A percentile compares a stretch with the other conserved stretches of the same genome.
phyloP scores from a whole-genome alignment of 2,888 invertebrate genomes.

The Plemyria rubiginata region DNA sequence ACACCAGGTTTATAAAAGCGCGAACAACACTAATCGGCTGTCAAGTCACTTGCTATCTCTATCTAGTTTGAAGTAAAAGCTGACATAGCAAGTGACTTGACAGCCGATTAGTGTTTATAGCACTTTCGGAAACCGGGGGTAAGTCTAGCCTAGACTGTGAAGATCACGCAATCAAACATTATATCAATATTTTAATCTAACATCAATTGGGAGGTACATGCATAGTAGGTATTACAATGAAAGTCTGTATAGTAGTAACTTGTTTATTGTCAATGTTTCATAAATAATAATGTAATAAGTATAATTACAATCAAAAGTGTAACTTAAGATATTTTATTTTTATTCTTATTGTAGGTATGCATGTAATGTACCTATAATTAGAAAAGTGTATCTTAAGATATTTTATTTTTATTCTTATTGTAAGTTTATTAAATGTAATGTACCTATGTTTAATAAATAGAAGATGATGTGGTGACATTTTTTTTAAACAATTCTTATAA shows the following conservation, averaged over 20 bases:
- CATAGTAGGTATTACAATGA: constrained; percentile 38
- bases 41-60: too few species aligned
- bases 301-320: constrained; percentile 17
- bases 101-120: too few species aligned
- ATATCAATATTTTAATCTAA: constrained; percentile 9
- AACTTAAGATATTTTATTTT: constrained; percentile 3
- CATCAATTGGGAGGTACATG: constrained; percentile 37
- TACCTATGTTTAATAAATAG: constrained; percentile 2
- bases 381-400: constrained; percentile 16
- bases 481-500: not conserved
- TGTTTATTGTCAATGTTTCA: constrained; percentile 37
- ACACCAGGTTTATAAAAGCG: too few species aligned
- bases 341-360: too few species aligned
- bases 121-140: too few species aligned
- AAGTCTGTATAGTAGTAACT: constrained; percentile 40
- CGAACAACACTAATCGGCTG: too few species aligned
- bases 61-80: too few species aligned
- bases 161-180: constrained; percentile 9
- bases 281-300: constrained; percentile 16
- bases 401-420: not conserved
- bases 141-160: not conserved
- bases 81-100: too few species aligned
- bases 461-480: not conserved
- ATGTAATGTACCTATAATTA: constrained; percentile 10
- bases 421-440: too few species aligned